Percentiles rank a stretch among this genome's conserved stretches.
Evolutionary conservation across 1,140 invertebrate genomes (phyloP).

Genomic region (Dreissena rostriformis): DNA sequence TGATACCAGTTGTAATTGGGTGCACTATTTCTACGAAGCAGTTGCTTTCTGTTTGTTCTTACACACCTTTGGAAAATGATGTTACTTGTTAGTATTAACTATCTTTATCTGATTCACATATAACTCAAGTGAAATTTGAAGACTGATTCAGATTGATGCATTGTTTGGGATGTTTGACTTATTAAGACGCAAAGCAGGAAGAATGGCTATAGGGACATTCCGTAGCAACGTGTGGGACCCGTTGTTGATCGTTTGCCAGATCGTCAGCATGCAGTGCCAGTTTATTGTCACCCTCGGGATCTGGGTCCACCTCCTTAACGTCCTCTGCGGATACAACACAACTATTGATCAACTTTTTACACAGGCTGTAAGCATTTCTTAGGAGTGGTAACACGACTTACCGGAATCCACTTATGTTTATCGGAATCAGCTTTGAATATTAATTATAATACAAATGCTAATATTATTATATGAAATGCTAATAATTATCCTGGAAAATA

Average conservation of each 20-base stretch:
- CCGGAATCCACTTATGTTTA: no score
- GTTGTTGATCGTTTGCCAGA: slow-evolving; percentile 93
- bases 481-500: no score
- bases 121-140: no score
- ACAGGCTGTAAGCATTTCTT: slow-evolving; percentile 88
- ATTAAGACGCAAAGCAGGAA: slow-evolving; percentile 50
- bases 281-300: slow-evolving; percentile 92
- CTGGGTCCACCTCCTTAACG: slow-evolving; percentile 90
- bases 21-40: no score
- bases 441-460: no score
- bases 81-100: no score
- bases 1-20: no score
- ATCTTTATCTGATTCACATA: not conserved
- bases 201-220: slow-evolving; percentile 83
- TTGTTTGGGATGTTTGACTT: slow-evolving; percentile 66
- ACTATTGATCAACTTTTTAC: slow-evolving; percentile 93
- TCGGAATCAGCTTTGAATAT: no score
- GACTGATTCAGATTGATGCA: not conserved
- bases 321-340: slow-evolving; percentile 74
- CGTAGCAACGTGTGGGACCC: slow-evolving; percentile 98
- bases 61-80: no score
- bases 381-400: no score
- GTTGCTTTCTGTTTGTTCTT: no score
- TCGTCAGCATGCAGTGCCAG: slow-evolving; percentile 92
- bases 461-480: no score